Evolutionary conservation across 2,113 vertebrate genomes (phyloP).

Genomic region (Cygnus atratus): DNA sequence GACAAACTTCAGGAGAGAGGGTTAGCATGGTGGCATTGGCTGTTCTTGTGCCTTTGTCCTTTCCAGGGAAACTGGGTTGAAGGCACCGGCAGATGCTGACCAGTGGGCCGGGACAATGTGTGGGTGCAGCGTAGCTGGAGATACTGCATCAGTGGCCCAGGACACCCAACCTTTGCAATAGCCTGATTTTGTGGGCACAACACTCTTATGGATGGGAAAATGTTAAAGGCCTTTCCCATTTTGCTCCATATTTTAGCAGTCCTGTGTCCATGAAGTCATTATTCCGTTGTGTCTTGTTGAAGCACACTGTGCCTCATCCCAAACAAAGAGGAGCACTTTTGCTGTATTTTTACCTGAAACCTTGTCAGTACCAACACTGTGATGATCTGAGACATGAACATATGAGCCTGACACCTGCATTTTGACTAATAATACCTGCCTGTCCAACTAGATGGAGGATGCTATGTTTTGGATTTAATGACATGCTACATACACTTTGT

Average conservation of each 20-base stretch:
- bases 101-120: neutral
- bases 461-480: neutral
- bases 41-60: conserved; percentile 75
- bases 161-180: neutral
- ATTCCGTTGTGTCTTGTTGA: fast-evolving
- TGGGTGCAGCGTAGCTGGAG: fast-evolving
- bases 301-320: neutral
- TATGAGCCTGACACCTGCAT: neutral
- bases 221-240: neutral
- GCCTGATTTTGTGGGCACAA: neutral
- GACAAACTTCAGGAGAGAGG: conserved; percentile 73
- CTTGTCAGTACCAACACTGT: neutral
- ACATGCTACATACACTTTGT: neutral
- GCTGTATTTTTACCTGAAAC: neutral
- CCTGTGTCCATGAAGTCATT: neutral
- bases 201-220: neutral
- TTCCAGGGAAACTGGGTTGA: conserved; percentile 4
- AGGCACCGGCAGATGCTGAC: neutral
- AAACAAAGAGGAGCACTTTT: neutral
- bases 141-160: neutral
- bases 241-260: neutral
- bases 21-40: conserved; percentile 65
- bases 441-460: neutral
- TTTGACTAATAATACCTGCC: fast-evolving
- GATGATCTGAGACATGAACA: neutral